phyloP scores from a whole-genome alignment of 2,888 invertebrate species.

The Formica aserva region DNA sequence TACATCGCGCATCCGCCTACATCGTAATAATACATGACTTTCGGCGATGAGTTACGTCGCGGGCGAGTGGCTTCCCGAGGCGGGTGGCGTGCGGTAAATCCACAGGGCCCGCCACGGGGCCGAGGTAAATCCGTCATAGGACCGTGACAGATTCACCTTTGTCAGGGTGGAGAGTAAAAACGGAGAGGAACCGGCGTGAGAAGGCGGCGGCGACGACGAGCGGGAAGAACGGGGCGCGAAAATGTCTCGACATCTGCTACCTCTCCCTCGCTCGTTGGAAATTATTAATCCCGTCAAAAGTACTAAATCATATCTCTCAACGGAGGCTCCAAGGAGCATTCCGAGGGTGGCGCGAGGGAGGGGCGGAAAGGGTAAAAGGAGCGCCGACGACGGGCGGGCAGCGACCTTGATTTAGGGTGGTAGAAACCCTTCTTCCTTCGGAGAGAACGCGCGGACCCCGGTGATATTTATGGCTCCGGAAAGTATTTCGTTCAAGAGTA shows the following conservation, averaged over 20 bases:
- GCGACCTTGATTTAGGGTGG: constrained; percentile 83
- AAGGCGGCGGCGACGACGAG: constrained; percentile 37
- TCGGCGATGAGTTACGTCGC: constrained; percentile 50
- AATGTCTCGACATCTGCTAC: constrained; percentile 84
- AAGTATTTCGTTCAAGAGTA: constrained; percentile 59
- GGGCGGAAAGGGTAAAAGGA: constrained; percentile 1
- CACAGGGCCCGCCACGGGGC: not conserved
- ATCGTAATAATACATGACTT: constrained; percentile 50
- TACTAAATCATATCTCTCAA: constrained; percentile 81
- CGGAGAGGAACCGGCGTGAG: constrained; percentile 43
- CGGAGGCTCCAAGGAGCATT: constrained; percentile 45
- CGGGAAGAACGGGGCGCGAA: constrained; percentile 73
- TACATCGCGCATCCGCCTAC: constrained; percentile 41
- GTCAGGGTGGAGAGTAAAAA: constrained; percentile 16
- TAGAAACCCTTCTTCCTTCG: constrained; percentile 72
- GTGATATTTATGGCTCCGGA: constrained; percentile 67
- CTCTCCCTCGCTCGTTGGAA: constrained; percentile 76
- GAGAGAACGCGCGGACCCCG: constrained; percentile 52
- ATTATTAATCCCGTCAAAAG: constrained; percentile 84
- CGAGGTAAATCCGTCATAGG: constrained; percentile 66
- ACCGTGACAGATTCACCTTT: constrained; percentile 68
- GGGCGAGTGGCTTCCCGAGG: constrained; percentile 19
- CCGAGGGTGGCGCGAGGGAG: constrained; percentile 8
- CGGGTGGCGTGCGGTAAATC: constrained; percentile 2
- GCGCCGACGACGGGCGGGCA: constrained; percentile 60